Conservation (phyloP, 2,888 invertebrate genomes). For the Cenopis cana region DNA sequence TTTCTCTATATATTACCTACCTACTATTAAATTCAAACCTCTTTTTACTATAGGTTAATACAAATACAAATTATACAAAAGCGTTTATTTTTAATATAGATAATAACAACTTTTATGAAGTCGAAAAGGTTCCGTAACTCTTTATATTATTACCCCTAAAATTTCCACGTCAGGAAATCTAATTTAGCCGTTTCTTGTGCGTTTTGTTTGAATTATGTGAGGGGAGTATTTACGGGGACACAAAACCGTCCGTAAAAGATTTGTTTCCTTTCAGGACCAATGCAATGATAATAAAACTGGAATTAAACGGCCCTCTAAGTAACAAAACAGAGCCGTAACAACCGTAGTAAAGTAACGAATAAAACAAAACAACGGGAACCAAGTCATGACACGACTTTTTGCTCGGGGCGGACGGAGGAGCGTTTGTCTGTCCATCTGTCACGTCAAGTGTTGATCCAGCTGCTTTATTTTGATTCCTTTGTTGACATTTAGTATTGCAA, state of each 20-base stretch:
- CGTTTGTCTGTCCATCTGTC: constrained; percentile 26
- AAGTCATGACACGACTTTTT: constrained; percentile 40
- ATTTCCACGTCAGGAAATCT: background rate
- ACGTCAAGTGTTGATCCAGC: constrained; percentile 27
- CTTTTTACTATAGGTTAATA: no score
- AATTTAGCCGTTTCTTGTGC: constrained; percentile 5
- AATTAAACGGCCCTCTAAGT: constrained; percentile 40
- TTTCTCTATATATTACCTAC: no score
- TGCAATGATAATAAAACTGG: constrained; percentile 40
- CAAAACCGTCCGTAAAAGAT: constrained; percentile 39
- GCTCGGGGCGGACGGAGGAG: constrained; percentile 9
- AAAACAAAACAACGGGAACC: constrained; percentile 35
- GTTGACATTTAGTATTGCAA: constrained; percentile 13
- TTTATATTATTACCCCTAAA: background rate
- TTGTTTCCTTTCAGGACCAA: constrained; percentile 37
- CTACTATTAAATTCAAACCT: no score
- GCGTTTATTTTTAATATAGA: no score
- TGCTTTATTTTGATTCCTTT: constrained; percentile 9
- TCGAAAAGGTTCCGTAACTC: background rate
- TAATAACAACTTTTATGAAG: background rate
- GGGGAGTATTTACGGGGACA: constrained; percentile 8
- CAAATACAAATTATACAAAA: no score
- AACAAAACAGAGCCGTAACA: constrained; percentile 40
- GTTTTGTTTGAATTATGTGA: constrained; percentile 22
- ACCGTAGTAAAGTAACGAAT: constrained; percentile 29